Evolutionary conservation across 2,888 invertebrate species (phyloP).

Genomic region (Trilocha varians): DNA sequence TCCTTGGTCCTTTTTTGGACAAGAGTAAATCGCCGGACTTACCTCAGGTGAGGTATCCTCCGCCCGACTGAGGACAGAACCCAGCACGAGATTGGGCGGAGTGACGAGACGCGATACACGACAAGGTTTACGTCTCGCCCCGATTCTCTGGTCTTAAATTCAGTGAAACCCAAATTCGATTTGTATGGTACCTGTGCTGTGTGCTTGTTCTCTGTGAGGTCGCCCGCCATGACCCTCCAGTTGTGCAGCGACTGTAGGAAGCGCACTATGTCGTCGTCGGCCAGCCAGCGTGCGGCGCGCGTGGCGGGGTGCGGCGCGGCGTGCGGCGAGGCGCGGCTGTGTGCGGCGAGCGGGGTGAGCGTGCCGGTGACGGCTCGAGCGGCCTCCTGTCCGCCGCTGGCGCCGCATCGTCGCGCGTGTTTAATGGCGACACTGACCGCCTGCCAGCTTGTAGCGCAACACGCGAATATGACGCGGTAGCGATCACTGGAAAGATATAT

Average conservation of each 20-base stretch:
- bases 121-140: no score
- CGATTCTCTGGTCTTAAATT: no score
- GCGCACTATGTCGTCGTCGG: constrained; percentile 94
- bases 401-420: constrained; percentile 27
- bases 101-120: no score
- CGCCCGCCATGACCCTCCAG: constrained; percentile 28
- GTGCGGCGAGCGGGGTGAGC: constrained; percentile 27
- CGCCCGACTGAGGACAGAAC: no score
- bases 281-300: constrained; percentile 76
- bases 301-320: constrained; percentile 18
- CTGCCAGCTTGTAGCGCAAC: constrained; percentile 37
- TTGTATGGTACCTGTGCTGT: constrained; percentile 20
- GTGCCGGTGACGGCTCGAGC: constrained; percentile 16
- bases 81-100: no score
- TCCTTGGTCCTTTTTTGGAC: no score
- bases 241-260: constrained; percentile 83
- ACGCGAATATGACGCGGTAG: constrained; percentile 46
- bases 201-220: constrained; percentile 7
- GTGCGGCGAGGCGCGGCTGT: constrained; percentile 26
- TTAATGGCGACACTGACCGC: constrained; percentile 32
- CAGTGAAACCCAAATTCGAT: no score
- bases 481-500: constrained; percentile 25
- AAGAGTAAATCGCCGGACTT: no score
- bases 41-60: no score
- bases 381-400: constrained; percentile 26